Percentiles rank a stretch among this genome's conserved stretches.
Conservation (phyloP, 1,140 invertebrate genomes). For the Whitmania pigra region DNA sequence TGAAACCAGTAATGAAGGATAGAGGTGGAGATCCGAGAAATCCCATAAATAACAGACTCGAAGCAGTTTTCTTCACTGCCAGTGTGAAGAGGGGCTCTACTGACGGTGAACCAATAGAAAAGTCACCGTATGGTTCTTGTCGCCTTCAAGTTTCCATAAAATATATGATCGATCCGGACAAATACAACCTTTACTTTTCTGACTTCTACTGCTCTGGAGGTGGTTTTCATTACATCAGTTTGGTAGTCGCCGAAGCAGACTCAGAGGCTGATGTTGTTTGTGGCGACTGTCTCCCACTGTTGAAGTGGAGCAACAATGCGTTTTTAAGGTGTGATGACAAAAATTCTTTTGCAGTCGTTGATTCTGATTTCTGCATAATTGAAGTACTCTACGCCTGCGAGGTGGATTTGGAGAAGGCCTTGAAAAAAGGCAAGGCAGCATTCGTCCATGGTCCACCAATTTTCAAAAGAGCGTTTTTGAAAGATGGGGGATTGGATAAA, state of each 20-base stretch:
- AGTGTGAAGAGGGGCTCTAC: not conserved
- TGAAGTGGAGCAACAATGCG: too few relatives aligned
- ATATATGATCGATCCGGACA: not conserved
- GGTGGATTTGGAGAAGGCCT: not conserved
- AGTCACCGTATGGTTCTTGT: conserved; percentile 12
- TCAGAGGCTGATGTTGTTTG: not conserved
- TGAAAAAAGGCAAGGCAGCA: too few relatives aligned
- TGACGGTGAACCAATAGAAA: conserved; percentile 1
- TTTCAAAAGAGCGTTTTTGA: too few relatives aligned
- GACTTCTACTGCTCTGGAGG: conserved; percentile 21
- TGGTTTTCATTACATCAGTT: conserved; percentile 20
- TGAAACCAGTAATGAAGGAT: conserved; percentile 10
- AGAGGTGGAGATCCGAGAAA: conserved; percentile 13
- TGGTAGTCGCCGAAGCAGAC: conserved; percentile 13
- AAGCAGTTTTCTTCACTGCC: conserved; percentile 16
- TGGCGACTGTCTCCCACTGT: not conserved
- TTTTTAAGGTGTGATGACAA: too few relatives aligned
- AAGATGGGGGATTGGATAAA: too few relatives aligned
- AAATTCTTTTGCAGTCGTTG: too few relatives aligned
- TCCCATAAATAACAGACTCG: conserved; percentile 16
- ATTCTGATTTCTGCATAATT: not conserved
- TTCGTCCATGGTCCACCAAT: too few relatives aligned
- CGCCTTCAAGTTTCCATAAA: conserved; percentile 9
- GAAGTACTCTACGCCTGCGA: not conserved
- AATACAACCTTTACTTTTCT: conserved; percentile 20